Conservation (phyloP, 1,140 invertebrate species). For the Teleopsis dalmanni region DNA sequence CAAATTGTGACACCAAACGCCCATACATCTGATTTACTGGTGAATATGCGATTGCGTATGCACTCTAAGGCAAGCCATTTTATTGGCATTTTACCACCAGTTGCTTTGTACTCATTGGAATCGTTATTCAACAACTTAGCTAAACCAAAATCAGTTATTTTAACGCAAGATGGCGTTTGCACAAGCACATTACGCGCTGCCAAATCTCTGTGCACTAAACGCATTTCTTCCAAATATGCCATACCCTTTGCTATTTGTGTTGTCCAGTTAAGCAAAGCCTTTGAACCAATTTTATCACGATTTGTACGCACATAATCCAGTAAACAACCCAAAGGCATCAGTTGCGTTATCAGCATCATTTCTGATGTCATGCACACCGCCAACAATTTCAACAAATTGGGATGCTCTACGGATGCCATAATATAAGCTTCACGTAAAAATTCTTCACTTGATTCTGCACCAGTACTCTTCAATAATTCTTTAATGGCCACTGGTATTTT, state of each 20-base stretch:
- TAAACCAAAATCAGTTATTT: constrained; percentile 97
- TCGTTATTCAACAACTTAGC: constrained; percentile 91
- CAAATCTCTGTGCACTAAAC: constrained; percentile 92
- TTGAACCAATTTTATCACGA: constrained; percentile 90
- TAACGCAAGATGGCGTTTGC: constrained; percentile 86
- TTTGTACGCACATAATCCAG: constrained; percentile 92
- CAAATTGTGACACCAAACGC: constrained; percentile 97
- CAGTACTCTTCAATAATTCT: constrained; percentile 83
- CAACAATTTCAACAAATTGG: constrained; percentile 85
- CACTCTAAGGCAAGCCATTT: constrained; percentile 98
- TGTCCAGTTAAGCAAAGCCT: constrained; percentile 92
- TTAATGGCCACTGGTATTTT: constrained; percentile 99
- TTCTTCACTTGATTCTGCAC: constrained; percentile 87
- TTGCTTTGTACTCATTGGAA: constrained; percentile 93
- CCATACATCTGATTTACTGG: constrained; percentile 98
- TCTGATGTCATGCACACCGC: constrained; percentile 96
- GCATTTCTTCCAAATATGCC: constrained; percentile 90
- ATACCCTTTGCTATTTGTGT: constrained; percentile 97
- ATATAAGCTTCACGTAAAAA: constrained; percentile 96
- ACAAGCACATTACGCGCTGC: constrained; percentile 95
- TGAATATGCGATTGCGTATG: constrained; percentile 92
- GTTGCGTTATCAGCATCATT: constrained; percentile 95
- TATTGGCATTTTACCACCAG: constrained; percentile 96
- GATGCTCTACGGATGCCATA: constrained; percentile 96
- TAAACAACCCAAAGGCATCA: constrained; percentile 94